Base-by-base conservation (phyloP, 1,140 invertebrate genomes). In the Patella vulgata region DNA sequence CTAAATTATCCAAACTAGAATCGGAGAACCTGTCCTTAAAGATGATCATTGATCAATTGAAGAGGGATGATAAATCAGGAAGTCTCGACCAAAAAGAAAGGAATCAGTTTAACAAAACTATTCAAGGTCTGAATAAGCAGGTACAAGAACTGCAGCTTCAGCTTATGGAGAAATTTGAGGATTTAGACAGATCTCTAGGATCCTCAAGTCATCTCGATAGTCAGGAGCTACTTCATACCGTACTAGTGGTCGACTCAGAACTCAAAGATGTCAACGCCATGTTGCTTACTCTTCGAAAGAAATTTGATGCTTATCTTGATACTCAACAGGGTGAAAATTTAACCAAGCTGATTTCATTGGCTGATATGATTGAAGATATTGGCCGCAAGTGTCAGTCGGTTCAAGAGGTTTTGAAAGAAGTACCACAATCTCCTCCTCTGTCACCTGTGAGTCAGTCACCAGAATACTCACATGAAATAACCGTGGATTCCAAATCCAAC, bases 1-100 rank as follows among this genome's bases (percentile, higher is more conserved):
- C 52, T 30, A 76, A 77, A 40, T 61, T 73, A 21, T 55, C 63
- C 17, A 61, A 64, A 21, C 47, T 75, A 23, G 74, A 80, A 51
- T 71, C 61, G 54, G 77, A 79, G 33, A 76, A 75, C 47, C 42
- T 52, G 23, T 60, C 60, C 9, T 64, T 77, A 3, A 67, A 65
- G 48, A 73, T 64, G 54, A 67, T 73, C 23, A 68, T 75, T 56
- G 75, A 80, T 17, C 73, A 79, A 47, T 66, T 73, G 8, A 69
- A 59, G 42, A 70, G 61, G 19, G 74, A 78, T 50, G 77, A 75
- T 43, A 68, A 19, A 53, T 21, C 39, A 46, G 30, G 28, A 28
- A 14, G 47, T 30, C 14, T 19, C 1, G 39, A 43, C 25, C 30
- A 59, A 28, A 19, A 63, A 54, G 75, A 79, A 36, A 73, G 71